phyloP scores from a whole-genome alignment of 2,888 invertebrate genomes.

The Sarcophaga subvicina region DNA sequence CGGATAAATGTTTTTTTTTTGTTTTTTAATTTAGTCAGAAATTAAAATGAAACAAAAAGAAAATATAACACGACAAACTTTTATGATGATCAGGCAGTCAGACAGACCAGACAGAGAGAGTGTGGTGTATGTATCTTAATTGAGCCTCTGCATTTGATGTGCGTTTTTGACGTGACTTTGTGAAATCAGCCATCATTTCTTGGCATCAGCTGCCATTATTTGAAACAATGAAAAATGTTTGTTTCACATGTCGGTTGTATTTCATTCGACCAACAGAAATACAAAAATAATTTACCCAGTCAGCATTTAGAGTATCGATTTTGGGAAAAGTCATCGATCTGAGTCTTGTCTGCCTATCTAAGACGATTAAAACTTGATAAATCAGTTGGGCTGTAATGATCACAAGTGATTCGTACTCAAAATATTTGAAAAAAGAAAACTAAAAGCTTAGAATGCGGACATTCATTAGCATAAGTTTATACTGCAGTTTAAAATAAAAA shows the following conservation, averaged over 20 bases:
- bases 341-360: too few relatives aligned
- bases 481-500: too few relatives aligned
- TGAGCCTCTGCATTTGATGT: constrained; percentile 48
- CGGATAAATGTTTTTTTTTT: background rate
- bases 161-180: constrained; percentile 62
- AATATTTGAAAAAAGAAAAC: too few relatives aligned
- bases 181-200: constrained; percentile 65
- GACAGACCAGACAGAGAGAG: background rate
- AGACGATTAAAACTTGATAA: too few relatives aligned
- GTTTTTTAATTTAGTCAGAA: constrained; percentile 34
- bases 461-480: too few relatives aligned
- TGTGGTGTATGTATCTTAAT: constrained; percentile 58
- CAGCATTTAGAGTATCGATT: background rate
- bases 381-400: too few relatives aligned
- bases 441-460: too few relatives aligned
- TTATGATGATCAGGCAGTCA: constrained; percentile 57
- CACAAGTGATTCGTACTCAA: too few relatives aligned
- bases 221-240: constrained; percentile 36
- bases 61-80: constrained; percentile 61
- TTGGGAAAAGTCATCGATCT: too few relatives aligned
- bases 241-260: constrained; percentile 36
- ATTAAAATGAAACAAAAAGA: constrained; percentile 41
- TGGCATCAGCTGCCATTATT: constrained; percentile 65
- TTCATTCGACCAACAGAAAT: constrained; percentile 34
- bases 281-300: background rate